Evolutionary conservation across 2,113 vertebrate genomes (phyloP).

Genomic region (Petaurus breviceps): DNA sequence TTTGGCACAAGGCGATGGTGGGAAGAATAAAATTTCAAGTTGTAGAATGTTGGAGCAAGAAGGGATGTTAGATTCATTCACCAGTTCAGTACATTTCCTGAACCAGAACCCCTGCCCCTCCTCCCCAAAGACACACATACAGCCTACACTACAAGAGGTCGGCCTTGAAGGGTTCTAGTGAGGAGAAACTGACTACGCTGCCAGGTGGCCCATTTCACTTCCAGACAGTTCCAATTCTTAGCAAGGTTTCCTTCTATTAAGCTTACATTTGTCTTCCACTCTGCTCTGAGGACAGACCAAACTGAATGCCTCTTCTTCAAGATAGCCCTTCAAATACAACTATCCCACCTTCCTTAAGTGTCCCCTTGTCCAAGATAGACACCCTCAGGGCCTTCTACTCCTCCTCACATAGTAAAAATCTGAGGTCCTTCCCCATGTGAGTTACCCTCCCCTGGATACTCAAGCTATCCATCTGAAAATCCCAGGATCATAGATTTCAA

Average conservation of each 20-base stretch:
- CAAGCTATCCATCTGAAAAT: not conserved
- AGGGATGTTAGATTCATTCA: not conserved
- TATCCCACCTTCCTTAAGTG: not conserved
- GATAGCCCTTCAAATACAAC: not conserved
- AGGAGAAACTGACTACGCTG: not conserved
- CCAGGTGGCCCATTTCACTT: not conserved
- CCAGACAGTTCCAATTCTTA: not conserved
- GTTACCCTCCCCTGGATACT: not conserved
- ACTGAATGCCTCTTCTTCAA: not conserved
- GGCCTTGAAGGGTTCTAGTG: not conserved
- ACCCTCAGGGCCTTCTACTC: not conserved
- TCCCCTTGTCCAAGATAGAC: not conserved
- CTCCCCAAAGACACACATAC: no score
- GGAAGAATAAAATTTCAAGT: not conserved
- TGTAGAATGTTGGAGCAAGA: not conserved
- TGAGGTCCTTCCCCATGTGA: not conserved
- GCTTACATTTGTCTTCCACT: not conserved
- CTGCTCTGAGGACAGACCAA: not conserved
- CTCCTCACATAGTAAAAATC: not conserved
- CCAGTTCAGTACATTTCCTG: no score
- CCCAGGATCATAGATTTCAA: not conserved
- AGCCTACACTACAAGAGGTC: not conserved
- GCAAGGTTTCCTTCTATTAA: not conserved
- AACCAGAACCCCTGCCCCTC: no score
- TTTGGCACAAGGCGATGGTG: not conserved